Conservation (phyloP, 2,113 vertebrate genomes). For the Siniperca knerii region DNA sequence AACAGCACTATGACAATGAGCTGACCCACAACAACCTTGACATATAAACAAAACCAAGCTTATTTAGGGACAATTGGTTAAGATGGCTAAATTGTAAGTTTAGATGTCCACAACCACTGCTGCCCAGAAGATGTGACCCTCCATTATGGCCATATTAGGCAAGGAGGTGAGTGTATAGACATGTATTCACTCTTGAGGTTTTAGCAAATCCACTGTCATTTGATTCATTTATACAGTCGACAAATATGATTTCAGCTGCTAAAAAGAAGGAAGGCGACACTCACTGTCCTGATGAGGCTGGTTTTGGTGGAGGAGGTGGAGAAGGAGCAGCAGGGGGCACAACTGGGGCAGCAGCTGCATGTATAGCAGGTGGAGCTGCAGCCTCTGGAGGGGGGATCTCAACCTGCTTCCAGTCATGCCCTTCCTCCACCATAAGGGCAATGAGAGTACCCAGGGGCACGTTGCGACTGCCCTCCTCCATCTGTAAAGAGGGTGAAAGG, state of each 20-base stretch:
- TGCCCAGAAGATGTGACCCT: not conserved
- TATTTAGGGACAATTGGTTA: not conserved
- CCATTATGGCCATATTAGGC: not conserved
- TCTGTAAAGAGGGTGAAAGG: conserved; percentile 75
- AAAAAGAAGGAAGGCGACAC: conserved; percentile 35
- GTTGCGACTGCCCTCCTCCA: conserved; percentile 92
- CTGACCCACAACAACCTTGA: not conserved
- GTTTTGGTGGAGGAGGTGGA: conserved; percentile 50
- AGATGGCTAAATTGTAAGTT: not conserved
- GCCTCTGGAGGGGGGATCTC: conserved; percentile 86
- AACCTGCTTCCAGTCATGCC: conserved; percentile 94
- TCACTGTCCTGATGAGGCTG: conserved; percentile 75
- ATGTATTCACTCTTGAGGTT: not conserved
- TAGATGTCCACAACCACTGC: not conserved
- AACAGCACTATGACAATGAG: not conserved
- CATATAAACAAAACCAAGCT: not conserved
- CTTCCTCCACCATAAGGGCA: conserved; percentile 94
- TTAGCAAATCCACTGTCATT: not conserved
- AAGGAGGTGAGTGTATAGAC: not conserved
- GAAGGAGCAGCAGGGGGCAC: conserved; percentile 58
- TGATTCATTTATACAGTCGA: not conserved
- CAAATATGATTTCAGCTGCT: not conserved
- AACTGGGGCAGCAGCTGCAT: conserved; percentile 39
- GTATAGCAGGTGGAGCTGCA: conserved; percentile 58
- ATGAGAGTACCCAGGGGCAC: conserved; percentile 92